A percentile compares a stretch with the other conserved stretches of the same genome.
Conservation (phyloP, 2,113 vertebrate genomes). For the Erinaceus europaeus region DNA sequence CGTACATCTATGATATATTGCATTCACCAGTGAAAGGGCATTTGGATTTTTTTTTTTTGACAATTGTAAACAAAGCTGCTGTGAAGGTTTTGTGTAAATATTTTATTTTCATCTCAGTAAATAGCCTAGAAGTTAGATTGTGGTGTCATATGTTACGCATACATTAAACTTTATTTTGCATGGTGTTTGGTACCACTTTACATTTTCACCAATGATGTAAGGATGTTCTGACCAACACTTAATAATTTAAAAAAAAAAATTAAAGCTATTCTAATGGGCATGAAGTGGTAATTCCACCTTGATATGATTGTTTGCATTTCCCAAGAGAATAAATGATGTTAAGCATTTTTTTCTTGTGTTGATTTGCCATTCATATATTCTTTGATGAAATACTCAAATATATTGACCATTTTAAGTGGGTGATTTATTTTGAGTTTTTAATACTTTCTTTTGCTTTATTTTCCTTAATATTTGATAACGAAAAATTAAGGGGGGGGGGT, state of each 20-base stretch:
- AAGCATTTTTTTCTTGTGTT: not conserved
- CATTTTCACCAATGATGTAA: not conserved
- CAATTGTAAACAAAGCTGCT: conserved; percentile 4
- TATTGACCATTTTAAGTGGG: not conserved
- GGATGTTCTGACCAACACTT: no score
- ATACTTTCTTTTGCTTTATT: no score
- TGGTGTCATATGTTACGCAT: not conserved
- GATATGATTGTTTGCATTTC: not conserved
- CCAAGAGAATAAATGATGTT: not conserved
- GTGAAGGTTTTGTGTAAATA: not conserved
- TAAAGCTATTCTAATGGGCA: not conserved
- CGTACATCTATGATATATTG: conserved; percentile 14
- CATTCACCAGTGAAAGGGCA: not conserved
- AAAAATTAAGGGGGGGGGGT: no score
- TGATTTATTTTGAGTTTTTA: not conserved
- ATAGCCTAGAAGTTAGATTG: not conserved
- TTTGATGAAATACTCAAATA: not conserved
- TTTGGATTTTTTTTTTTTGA: conserved; percentile 23
- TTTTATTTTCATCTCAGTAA: conserved; percentile 16
- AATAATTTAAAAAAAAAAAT: no score
- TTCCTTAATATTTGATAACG: no score
- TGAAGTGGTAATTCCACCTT: not conserved
- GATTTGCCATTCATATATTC: not conserved
- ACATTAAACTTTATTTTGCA: not conserved
- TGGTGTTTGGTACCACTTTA: not conserved